Evolutionary conservation across 2,113 vertebrate genomes (phyloP).

Genomic region (Nannospalax galili): DNA sequence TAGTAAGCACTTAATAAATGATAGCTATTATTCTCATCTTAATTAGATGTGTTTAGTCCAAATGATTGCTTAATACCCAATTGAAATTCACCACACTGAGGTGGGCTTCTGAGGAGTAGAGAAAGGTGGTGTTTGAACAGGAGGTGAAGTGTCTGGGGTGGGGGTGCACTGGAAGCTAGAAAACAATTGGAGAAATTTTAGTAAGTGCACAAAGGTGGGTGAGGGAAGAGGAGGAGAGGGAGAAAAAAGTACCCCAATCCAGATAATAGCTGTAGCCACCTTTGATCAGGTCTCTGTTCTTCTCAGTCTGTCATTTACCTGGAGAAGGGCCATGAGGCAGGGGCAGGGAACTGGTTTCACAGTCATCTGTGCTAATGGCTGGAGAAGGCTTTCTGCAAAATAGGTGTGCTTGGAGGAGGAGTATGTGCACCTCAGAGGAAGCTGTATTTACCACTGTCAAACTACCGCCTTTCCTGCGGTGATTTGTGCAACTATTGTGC

Average conservation of each 20-base stretch:
- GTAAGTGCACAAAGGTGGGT: slow-evolving; percentile 20
- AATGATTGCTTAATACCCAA: slow-evolving; percentile 49
- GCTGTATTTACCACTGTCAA: not conserved
- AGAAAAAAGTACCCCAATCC: not conserved
- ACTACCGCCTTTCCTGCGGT: not conserved
- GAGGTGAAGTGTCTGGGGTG: not conserved
- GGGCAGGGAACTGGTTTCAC: slow-evolving; percentile 1
- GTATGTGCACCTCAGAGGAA: slow-evolving; percentile 32
- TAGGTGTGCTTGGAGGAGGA: not conserved
- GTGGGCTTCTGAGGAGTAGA: not conserved
- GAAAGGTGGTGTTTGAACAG: slow-evolving; percentile 43
- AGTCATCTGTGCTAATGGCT: not conserved
- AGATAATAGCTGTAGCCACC: slow-evolving; percentile 14
- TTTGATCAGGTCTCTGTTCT: slow-evolving; percentile 54
- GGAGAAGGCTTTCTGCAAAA: not conserved
- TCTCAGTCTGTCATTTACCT: slow-evolving; percentile 20
- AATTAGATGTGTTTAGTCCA: slow-evolving; percentile 60
- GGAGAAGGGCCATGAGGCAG: slow-evolving; percentile 1
- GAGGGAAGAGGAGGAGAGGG: not conserved
- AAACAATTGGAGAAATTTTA: slow-evolving; percentile 33
- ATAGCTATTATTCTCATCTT: slow-evolving; percentile 56
- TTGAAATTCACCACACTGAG: slow-evolving; percentile 43
- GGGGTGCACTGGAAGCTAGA: not conserved
- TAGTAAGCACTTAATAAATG: slow-evolving; percentile 69
- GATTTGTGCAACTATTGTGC: not conserved